Conservation (phyloP, 2,888 invertebrate genomes). For the Tinea semifulvella region DNA sequence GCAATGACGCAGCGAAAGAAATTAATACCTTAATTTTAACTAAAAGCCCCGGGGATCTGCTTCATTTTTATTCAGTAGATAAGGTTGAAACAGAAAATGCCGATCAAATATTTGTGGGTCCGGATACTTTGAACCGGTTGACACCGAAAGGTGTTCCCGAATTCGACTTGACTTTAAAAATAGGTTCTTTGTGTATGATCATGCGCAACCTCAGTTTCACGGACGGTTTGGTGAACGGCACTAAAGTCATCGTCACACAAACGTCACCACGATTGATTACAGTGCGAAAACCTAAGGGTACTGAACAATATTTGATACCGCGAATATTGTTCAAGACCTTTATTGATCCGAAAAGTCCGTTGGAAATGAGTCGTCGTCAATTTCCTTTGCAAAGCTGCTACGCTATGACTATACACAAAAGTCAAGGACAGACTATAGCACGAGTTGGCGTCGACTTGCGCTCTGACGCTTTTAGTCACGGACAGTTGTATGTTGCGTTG, state of each 20-base stretch:
- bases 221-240: conserved; percentile 18
- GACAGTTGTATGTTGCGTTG: conserved; percentile 16
- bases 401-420: conserved; percentile 19
- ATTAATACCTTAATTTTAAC: conserved; percentile 1
- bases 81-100: background rate
- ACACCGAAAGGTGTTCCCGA: background rate
- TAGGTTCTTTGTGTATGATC: conserved; percentile 17
- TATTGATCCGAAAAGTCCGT: conserved; percentile 16
- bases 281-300: conserved; percentile 14
- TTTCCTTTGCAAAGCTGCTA: conserved; percentile 18
- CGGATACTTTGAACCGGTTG: background rate
- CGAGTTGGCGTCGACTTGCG: conserved; percentile 17
- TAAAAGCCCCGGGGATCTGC: background rate
- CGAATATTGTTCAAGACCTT: conserved; percentile 17
- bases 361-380: conserved; percentile 17
- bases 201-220: conserved; percentile 18
- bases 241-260: conserved; percentile 16
- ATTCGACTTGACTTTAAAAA: conserved; percentile 14
- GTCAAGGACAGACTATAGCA: conserved; percentile 17
- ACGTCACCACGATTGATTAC: conserved; percentile 16
- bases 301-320: conserved; percentile 16
- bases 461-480: conserved; percentile 17
- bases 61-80: conserved; percentile 10
- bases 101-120: background rate
- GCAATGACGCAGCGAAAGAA: background rate